phyloP scores from a whole-genome alignment of 2,888 invertebrate species.

The Auanema freiburgensis region DNA sequence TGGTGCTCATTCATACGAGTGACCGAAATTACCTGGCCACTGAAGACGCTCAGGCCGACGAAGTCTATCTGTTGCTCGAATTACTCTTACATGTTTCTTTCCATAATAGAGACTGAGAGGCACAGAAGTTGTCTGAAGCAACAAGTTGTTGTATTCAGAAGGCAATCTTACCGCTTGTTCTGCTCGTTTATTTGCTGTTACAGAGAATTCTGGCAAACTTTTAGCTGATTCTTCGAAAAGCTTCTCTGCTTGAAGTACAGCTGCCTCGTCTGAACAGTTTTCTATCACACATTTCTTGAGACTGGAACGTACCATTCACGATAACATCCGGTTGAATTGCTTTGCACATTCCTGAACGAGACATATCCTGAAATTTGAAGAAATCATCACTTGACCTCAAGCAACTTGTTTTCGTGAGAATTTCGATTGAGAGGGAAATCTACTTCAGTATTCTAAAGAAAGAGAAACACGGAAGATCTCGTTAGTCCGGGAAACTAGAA shows the following conservation, averaged over 20 bases:
- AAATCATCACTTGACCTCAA: not conserved
- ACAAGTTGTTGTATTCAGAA: too few relatives aligned
- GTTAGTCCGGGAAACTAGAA: too few relatives aligned
- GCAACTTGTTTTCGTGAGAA: not conserved
- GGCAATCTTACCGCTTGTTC: not conserved
- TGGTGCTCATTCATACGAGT: conserved; percentile 7
- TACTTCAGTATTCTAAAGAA: too few relatives aligned
- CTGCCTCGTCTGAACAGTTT: not conserved
- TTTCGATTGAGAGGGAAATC: too few relatives aligned
- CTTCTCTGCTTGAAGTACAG: conserved; percentile 4
- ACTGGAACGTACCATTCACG: conserved; percentile 6
- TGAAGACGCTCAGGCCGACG: conserved; percentile 50
- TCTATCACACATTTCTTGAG: not conserved
- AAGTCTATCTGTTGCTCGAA: conserved; percentile 32
- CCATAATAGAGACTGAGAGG: not conserved
- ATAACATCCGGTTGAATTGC: conserved; percentile 6
- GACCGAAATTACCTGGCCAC: conserved; percentile 50
- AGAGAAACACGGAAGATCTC: too few relatives aligned
- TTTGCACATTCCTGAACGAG: conserved; percentile 33
- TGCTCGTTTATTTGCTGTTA: not conserved
- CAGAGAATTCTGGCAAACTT: not conserved
- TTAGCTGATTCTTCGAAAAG: conserved; percentile 4
- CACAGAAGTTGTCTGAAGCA: not conserved
- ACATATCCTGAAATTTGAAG: conserved; percentile 34
- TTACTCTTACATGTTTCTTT: not conserved